phyloP scores from a whole-genome alignment of 2,113 vertebrate genomes.

The Corapipo altera region DNA sequence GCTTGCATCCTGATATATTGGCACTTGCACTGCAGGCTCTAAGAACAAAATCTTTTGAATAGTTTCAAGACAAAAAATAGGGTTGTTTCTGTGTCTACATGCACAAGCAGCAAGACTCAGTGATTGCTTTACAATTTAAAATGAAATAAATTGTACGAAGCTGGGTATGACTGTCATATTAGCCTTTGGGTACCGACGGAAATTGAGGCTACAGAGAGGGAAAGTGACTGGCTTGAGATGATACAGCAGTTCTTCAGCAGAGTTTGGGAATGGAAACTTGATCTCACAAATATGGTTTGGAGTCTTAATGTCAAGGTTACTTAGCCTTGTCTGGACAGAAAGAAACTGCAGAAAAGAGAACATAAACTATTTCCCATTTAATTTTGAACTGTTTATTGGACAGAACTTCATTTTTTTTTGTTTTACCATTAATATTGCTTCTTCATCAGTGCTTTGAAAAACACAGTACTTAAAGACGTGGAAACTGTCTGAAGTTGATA shows the following conservation, averaged over 20 bases:
- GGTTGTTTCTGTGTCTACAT: background rate
- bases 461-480: background rate
- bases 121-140: background rate
- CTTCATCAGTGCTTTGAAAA: background rate
- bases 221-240: background rate
- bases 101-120: background rate
- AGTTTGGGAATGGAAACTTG: background rate
- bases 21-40: background rate
- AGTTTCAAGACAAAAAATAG: background rate
- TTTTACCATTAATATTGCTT: background rate
- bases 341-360: background rate
- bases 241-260: background rate
- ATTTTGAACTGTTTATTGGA: background rate
- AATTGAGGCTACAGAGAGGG: background rate
- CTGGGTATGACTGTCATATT: background rate
- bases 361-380: background rate
- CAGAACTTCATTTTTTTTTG: background rate
- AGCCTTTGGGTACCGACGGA: rapidly evolving
- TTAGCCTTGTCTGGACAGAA: background rate
- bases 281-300: background rate
- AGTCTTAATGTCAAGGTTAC: slow-evolving; percentile 1
- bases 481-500: background rate
- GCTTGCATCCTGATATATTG: background rate
- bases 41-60: background rate
- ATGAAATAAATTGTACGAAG: background rate